Percentiles rank a stretch among this genome's conserved stretches.
Evolutionary conservation across 2,888 invertebrate genomes (phyloP).

Genomic region (Volucella bombylans): DNA sequence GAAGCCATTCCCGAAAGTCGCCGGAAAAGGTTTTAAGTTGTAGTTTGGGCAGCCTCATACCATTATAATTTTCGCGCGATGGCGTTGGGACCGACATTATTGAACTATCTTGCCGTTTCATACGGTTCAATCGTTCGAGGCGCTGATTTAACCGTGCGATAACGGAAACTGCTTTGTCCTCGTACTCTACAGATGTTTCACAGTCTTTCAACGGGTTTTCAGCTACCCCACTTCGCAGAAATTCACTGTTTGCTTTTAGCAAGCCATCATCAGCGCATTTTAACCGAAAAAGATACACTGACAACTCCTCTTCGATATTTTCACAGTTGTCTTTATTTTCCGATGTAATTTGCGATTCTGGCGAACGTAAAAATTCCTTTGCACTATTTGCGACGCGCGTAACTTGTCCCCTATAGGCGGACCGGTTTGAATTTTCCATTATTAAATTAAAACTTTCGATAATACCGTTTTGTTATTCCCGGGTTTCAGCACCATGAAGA

Average conservation of each 20-base stretch:
- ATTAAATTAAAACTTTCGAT: too few species aligned
- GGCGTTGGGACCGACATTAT: slow-evolving; percentile 8
- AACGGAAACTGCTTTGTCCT: background rate
- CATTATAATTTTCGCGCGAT: slow-evolving; percentile 21
- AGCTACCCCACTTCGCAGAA: background rate
- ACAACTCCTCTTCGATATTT: background rate
- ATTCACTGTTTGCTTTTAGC: background rate
- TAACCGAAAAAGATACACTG: slow-evolving; percentile 1
- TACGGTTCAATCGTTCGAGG: slow-evolving; percentile 1
- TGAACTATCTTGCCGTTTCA: background rate
- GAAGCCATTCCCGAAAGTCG: too few species aligned
- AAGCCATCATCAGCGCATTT: background rate
- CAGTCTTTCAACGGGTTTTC: background rate
- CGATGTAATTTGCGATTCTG: too few species aligned
- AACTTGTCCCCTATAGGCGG: slow-evolving; percentile 17
- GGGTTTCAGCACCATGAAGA: too few species aligned
- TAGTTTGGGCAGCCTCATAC: background rate
- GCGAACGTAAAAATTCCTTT: slow-evolving; percentile 1
- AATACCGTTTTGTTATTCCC: too few species aligned
- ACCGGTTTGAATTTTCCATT: slow-evolving; percentile 27
- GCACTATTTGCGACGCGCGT: slow-evolving; percentile 11
- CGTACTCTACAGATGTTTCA: background rate
- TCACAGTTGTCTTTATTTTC: background rate
- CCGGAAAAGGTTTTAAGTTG: slow-evolving; percentile 16
- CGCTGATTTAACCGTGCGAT: slow-evolving; percentile 9